Evolutionary conservation across 2,113 vertebrate species (phyloP).

Genomic region (Xyrauchen texanus): DNA sequence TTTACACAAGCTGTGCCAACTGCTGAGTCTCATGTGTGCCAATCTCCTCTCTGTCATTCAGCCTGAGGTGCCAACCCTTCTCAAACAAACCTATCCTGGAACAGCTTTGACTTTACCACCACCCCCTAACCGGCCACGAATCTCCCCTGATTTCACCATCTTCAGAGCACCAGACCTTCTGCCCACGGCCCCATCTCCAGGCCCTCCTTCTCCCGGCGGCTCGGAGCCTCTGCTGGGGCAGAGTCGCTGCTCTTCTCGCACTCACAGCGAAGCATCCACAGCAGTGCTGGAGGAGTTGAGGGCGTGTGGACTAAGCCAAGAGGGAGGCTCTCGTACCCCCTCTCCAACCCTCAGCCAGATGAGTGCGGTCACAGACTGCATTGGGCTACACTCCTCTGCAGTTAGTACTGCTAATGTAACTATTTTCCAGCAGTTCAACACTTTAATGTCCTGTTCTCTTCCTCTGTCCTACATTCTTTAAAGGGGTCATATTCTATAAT

Average conservation of each 20-base stretch:
- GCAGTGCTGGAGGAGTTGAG: constrained; percentile 73
- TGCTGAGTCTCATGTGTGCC: constrained; percentile 32
- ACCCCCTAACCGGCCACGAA: constrained; percentile 17
- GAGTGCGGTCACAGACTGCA: constrained; percentile 75
- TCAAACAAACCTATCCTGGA: constrained; percentile 33
- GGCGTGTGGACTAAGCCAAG: constrained; percentile 66
- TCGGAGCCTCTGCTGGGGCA: constrained; percentile 55
- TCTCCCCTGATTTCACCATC: constrained; percentile 59
- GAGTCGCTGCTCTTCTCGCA: constrained; percentile 68
- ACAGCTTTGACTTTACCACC: background rate
- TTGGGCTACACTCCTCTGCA: constrained; percentile 66
- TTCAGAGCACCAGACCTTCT: constrained; percentile 52
- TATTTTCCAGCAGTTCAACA: constrained; percentile 57
- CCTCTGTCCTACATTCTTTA: constrained; percentile 6
- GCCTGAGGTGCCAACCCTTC: constrained; percentile 33
- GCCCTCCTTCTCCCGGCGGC: constrained; percentile 43
- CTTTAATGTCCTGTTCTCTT: constrained; percentile 3
- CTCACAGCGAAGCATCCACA: constrained; percentile 64
- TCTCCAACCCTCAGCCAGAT: constrained; percentile 76
- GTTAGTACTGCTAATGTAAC: constrained; percentile 72
- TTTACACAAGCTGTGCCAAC: background rate
- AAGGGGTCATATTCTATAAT: background rate
- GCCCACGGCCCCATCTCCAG: constrained; percentile 44
- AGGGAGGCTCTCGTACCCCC: constrained; percentile 70
- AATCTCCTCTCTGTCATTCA: constrained; percentile 48